These are phyloP conservation scores for Apostichopus californicus DNA, from an alignment of 35 echinoderm and acorn worm species.

Conservation along the genomic window DNA sequence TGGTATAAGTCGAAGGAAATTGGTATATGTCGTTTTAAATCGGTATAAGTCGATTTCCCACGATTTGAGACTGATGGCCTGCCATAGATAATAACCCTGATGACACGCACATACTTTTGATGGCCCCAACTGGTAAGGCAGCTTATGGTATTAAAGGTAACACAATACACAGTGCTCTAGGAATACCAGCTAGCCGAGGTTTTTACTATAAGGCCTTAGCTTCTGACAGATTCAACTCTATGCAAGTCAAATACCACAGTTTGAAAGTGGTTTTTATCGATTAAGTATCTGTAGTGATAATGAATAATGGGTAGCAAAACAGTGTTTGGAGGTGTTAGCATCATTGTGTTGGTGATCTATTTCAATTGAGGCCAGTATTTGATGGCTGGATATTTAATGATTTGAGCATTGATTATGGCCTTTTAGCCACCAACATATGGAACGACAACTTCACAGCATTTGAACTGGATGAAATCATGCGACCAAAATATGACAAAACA, in stretches of 20 bases:
- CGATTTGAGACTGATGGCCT: too few relatives aligned
- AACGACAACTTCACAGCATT: too few relatives aligned
- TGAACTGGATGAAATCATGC: too few relatives aligned
- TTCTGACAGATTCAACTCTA: neutral
- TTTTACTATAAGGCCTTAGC: constrained; percentile 29
- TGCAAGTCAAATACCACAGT: constrained; percentile 28
- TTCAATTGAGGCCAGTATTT: too few relatives aligned
- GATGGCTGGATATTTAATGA: too few relatives aligned
- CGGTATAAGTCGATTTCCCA: too few relatives aligned
- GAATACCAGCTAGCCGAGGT: constrained; percentile 41
- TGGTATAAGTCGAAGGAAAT: too few relatives aligned
- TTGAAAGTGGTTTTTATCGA: constrained; percentile 59
- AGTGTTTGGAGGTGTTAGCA: constrained; percentile 60
- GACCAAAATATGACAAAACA: too few relatives aligned
- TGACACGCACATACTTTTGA: neutral
- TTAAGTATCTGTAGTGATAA: constrained; percentile 52
- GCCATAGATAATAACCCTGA: constrained; percentile 48
- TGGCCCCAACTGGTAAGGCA: constrained; percentile 55
- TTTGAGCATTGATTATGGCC: too few relatives aligned
- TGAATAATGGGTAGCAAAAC: constrained; percentile 33
- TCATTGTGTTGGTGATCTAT: constrained; percentile 63
- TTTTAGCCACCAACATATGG: too few relatives aligned
- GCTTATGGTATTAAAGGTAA: constrained; percentile 25
- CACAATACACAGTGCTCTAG: constrained; percentile 46
- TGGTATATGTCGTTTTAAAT: too few relatives aligned